Evolutionary conservation across 2,888 invertebrate species (phyloP).

Genomic region (Clanis bilineata): DNA sequence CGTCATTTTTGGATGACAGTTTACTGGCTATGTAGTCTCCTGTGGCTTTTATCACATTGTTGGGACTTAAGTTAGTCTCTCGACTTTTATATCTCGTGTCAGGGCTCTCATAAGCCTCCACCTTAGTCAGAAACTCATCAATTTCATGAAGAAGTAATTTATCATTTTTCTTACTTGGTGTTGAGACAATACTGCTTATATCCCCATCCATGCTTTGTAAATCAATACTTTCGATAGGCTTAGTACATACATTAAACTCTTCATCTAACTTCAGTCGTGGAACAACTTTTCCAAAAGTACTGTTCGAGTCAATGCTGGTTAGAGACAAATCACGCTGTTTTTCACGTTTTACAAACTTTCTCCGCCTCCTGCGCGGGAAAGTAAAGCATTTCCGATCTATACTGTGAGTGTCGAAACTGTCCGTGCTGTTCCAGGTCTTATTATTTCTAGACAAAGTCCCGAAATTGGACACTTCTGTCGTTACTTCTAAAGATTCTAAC

Average conservation of each 20-base stretch:
- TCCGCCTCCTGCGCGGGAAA: conserved; percentile 66
- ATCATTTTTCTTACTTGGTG: conserved; percentile 73
- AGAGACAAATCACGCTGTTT: conserved; percentile 52
- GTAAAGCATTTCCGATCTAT: conserved; percentile 65
- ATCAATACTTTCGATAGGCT: conserved; percentile 42
- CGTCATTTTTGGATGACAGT: conserved; percentile 50
- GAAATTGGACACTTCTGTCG: conserved; percentile 52
- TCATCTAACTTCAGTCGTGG: conserved; percentile 47
- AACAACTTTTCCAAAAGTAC: conserved; percentile 35
- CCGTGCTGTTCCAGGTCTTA: conserved; percentile 54
- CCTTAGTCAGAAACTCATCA: conserved; percentile 73
- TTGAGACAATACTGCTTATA: conserved; percentile 71
- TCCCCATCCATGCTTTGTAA: conserved; percentile 74
- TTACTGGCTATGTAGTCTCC: conserved; percentile 67
- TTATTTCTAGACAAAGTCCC: conserved; percentile 40
- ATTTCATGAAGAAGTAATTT: conserved; percentile 73
- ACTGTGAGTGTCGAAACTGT: conserved; percentile 58
- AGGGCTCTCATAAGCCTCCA: conserved; percentile 70
- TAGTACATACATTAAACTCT: conserved; percentile 23
- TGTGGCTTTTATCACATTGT: conserved; percentile 69
- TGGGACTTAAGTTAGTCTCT: conserved; percentile 43
- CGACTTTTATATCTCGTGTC: conserved; percentile 53
- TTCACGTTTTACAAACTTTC: conserved; percentile 47
- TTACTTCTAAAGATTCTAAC: conserved; percentile 69
- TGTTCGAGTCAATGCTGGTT: conserved; percentile 56